Evolutionary conservation across 2,113 vertebrate genomes (phyloP), one percentile per base, ranked within the genome.

Genomic region (Sinosuthora webbiana): DNA sequence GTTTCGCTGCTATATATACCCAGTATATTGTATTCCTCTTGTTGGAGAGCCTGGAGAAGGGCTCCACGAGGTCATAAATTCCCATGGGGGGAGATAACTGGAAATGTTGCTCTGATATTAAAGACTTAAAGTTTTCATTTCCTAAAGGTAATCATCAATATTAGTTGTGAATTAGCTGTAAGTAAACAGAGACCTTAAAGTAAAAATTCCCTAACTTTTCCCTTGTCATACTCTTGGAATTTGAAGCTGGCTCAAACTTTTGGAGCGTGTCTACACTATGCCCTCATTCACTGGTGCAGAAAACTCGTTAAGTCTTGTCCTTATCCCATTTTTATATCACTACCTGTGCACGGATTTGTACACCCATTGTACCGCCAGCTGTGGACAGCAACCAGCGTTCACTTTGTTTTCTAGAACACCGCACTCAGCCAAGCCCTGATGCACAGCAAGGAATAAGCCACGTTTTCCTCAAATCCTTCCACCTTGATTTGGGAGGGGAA

Each of bases 1-100:
- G 97, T 97, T 96, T 95, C 0, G 2, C 62, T 94, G 83, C 96
- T 97, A 96, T 97, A 95, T 96, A 96, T 93, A 92, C 90, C 57
- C 94, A 57, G 90, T 50, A 15, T 90, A 81, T 93, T 97, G 86
- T 97, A 93, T 94, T 96, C 68, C 93, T 95, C 89, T 50, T 30
- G 7, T 25, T 47, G 27, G 55, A 95, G 65, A 84, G 91, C 37
- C 82, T 3, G 1, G 85, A 90, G 59, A 65, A 95, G 85, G 78
- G 71, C 96, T 98, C 94, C 42, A 27, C 11, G 39, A 90, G 90
- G 73, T 94, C 96, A 81, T 82, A 96, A 92, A 95, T 94, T 97
- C 95, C 85, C 55, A 3, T 45, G 75, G 44, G 57, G 27, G n/a
- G 39, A 63, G 79, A 84, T 74, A 78, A 8, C 85, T 83, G 89